Evolutionary conservation across 2,797 vertebrate genomes (phyloP).

Genomic region (Vipera latastei): DNA sequence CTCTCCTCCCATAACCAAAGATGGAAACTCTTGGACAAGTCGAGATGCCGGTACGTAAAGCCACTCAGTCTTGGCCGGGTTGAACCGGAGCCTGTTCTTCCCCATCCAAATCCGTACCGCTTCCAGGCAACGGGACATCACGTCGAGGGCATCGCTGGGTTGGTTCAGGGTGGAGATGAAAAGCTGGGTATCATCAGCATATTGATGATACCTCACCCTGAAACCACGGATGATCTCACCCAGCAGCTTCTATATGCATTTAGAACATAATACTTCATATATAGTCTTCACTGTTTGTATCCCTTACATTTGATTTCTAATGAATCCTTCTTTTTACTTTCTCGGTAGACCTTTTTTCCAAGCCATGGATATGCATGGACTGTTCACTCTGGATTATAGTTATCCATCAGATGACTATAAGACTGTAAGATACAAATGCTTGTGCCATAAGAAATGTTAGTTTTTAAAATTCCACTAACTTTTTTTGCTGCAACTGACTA

Average conservation of each 20-base stretch:
- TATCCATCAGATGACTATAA: background rate
- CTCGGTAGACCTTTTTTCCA: background rate
- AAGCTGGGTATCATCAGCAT: no score
- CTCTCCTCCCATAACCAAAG: no score
- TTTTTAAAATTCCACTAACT: background rate
- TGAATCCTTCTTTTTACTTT: background rate
- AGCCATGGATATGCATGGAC: background rate
- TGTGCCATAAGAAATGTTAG: background rate
- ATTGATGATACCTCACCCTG: no score
- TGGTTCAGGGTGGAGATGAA: no score
- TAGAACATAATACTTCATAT: background rate
- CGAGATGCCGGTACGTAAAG: no score
- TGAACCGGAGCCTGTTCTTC: no score
- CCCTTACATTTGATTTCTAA: background rate
- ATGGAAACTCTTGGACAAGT: no score
- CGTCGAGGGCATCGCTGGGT: no score
- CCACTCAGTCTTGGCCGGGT: no score
- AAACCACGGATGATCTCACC: no score
- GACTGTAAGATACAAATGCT: background rate
- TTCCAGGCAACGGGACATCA: no score
- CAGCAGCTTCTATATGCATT: background rate
- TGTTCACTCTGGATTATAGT: background rate
- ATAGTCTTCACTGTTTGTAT: background rate
- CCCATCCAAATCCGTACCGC: no score
- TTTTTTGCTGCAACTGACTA: background rate